A percentile compares a stretch with the other conserved stretches of the same genome.
These are phyloP conservation scores for Chrysomallon squamiferum DNA, from an alignment of 1,140 invertebrate species.

Conservation along the genomic window DNA sequence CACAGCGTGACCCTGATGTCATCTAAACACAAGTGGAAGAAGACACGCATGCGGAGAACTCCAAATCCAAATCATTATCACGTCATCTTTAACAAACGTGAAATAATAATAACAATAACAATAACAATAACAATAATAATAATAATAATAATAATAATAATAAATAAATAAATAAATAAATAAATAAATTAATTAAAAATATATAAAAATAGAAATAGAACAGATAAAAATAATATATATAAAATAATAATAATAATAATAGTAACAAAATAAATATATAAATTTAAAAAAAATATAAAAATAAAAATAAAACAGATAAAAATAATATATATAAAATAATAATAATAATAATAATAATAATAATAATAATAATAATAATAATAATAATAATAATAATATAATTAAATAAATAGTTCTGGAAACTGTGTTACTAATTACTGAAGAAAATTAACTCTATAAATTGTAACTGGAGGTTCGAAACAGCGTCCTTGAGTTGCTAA, in stretches of 20 bases:
- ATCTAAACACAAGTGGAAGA: no score
- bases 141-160: background rate
- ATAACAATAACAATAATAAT: slow-evolving; percentile 1
- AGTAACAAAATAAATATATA: no score
- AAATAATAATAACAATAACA: no score
- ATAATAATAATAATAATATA: background rate
- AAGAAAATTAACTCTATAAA: background rate
- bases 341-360: background rate
- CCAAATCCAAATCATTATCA: no score
- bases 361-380: background rate
- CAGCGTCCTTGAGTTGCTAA: no score
- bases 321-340: background rate
- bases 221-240: no score
- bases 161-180: background rate
- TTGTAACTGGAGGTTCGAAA: no score
- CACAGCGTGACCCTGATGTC: no score
- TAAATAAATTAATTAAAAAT: background rate
- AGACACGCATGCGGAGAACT: no score
- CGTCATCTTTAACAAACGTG: no score
- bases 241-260: no score
- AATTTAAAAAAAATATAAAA: background rate
- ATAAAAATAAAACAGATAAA: background rate
- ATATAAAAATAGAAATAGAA: background rate
- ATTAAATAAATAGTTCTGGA: background rate
- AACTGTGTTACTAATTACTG: background rate